Evolutionary conservation across 2,797 vertebrate genomes (phyloP), one percentile per base, ranked within the genome.

Genomic region (Choloepus didactylus): DNA sequence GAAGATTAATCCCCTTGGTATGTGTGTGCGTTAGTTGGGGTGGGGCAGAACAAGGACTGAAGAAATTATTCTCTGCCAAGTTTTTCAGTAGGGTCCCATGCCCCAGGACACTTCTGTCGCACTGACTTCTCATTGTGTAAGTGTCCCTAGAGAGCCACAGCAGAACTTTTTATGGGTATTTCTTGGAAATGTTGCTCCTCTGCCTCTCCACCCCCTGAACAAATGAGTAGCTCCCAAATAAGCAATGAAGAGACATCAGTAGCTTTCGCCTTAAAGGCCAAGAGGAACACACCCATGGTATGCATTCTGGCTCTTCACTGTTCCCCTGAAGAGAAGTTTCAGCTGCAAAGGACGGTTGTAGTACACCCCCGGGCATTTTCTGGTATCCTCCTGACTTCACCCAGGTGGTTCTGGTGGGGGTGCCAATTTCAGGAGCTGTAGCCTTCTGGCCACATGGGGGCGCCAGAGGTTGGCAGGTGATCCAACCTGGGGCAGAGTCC

Each of bases 391-490:
- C 18, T 9, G n/a, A 60, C n/a, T 41, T 72, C 9, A 23, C 44
- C 21, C 44, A 29, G 66, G 41, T 4, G 10, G 44, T 35, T 60
- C 60, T 6, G 35, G 8, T 0, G 12, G 2, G 8, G 19, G 60
- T 9, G 38, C 38, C 67, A 44, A 3, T 27, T 11, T 25, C 4
- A 19, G 25, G 31, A 60, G 5, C 86, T 3, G 4, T 41, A 81
- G 25, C 18, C 27, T 9, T 94, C 21, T 51, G 87, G 85, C 91
- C 96, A 85, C 92, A 60, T 0, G 94, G 76, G 83, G 89, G 92
- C 84, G 81, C 93, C 81, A 87, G 83, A 95, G 79, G 38, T 5
- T 16, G 49, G 29, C 79, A 85, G 44, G 56, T 79, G 89, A 67
- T 15, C 19, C 1, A 25, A 35, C 8, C 31, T 12, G 67, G n/a